Evolutionary conservation across 2,797 vertebrate genomes (phyloP).

Genomic region (Mus spretus): DNA sequence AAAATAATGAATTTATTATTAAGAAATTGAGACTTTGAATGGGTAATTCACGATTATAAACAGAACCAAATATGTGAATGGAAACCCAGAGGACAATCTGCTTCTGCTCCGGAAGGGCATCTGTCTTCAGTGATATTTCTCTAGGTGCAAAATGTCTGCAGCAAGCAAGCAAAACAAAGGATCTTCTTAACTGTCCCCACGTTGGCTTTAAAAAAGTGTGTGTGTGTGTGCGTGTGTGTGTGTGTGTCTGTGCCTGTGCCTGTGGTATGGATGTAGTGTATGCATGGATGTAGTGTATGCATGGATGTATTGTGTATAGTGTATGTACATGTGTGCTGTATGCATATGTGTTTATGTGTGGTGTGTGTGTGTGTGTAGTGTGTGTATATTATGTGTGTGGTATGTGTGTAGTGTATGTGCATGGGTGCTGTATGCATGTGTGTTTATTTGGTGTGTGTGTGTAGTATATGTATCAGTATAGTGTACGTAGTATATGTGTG

Average conservation of each 20-base stretch:
- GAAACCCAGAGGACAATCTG: background rate
- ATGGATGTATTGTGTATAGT: background rate
- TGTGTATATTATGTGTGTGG: background rate
- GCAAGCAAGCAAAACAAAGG: background rate
- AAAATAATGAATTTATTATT: background rate
- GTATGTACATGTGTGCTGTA: background rate
- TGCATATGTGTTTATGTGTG: background rate
- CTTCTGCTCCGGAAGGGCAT: background rate
- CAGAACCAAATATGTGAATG: background rate
- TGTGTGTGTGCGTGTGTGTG: background rate
- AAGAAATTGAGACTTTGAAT: constrained; percentile 45
- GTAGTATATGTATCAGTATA: background rate
- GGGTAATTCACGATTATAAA: constrained; percentile 30
- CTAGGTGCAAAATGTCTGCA: background rate
- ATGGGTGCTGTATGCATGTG: background rate
- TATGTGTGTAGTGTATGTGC: background rate
- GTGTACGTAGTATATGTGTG: background rate
- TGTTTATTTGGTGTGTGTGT: background rate
- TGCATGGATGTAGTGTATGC: background rate
- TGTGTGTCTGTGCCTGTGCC: no score
- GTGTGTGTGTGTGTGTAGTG: background rate
- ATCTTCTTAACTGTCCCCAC: background rate
- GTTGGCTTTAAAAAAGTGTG: background rate
- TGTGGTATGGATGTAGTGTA: background rate
- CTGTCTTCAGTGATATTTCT: background rate